Conservation (phyloP, 2,888 invertebrate species). For the Agrotis exclamationis region DNA sequence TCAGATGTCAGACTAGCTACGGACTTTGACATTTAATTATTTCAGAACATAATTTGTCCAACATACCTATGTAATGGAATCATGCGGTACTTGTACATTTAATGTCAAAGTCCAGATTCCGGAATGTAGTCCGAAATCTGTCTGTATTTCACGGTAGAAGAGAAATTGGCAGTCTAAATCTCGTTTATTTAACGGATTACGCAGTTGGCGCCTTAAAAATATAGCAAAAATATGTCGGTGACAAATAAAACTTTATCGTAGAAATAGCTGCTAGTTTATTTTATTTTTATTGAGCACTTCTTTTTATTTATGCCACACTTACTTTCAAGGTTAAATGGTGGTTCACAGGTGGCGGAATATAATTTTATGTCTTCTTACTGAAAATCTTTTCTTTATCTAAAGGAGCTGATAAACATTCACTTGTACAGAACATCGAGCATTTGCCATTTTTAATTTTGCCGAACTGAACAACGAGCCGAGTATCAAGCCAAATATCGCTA, state of each 20-base stretch:
- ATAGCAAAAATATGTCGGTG: not conserved
- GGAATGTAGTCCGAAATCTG: too few relatives aligned
- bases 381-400: conserved; percentile 16
- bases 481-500: too few relatives aligned
- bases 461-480: too few relatives aligned
- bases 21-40: too few relatives aligned
- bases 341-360: conserved; percentile 56
- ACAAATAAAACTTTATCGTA: conserved; percentile 14
- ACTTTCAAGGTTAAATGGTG: conserved; percentile 40
- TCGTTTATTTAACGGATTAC: not conserved
- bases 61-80: too few relatives aligned
- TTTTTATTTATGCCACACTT: conserved; percentile 34
- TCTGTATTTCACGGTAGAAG: not conserved
- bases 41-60: not conserved
- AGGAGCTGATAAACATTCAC: too few relatives aligned
- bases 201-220: not conserved
- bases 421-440: too few relatives aligned
- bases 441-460: too few relatives aligned
- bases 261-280: conserved; percentile 28
- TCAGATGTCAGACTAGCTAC: too few relatives aligned
- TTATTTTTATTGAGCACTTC: conserved; percentile 37
- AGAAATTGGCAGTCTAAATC: not conserved
- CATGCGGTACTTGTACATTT: too few relatives aligned
- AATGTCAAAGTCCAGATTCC: too few relatives aligned
- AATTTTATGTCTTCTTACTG: conserved; percentile 28